Evolutionary conservation across 2,888 invertebrate species (phyloP).

Genomic region (Leptarthrus brevirostris): DNA sequence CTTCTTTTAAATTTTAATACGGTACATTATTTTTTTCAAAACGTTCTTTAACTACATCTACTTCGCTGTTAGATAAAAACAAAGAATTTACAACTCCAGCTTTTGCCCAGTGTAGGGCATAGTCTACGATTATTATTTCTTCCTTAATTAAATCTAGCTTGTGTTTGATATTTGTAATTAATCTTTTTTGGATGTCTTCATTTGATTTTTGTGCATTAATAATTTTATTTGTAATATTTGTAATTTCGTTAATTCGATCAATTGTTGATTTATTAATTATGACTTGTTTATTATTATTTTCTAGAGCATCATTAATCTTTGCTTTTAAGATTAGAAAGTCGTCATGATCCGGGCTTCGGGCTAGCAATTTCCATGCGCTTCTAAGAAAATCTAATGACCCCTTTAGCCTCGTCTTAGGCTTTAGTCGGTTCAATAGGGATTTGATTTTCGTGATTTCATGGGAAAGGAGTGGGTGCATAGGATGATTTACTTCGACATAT

Average conservation of each 20-base stretch:
- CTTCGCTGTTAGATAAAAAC: constrained; percentile 12
- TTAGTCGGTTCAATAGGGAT: constrained; percentile 16
- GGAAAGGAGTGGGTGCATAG: not conserved
- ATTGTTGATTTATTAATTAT: constrained; percentile 12
- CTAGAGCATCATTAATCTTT: constrained; percentile 29
- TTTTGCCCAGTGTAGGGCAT: constrained; percentile 1
- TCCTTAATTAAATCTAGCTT: constrained; percentile 15
- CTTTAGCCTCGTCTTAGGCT: not conserved
- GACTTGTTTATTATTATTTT: constrained; percentile 35
- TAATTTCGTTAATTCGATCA: constrained; percentile 16
- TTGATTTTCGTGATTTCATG: constrained; percentile 2
- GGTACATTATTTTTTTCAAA: constrained; percentile 37
- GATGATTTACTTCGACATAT: not conserved
- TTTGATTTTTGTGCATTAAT: not conserved
- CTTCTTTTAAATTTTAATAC: constrained; percentile 10
- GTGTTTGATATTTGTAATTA: not conserved
- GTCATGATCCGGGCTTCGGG: constrained; percentile 26
- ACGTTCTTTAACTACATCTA: constrained; percentile 1
- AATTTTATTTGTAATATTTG: constrained; percentile 4
- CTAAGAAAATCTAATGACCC: constrained; percentile 34
- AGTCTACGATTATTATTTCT: constrained; percentile 22
- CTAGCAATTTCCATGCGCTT: constrained; percentile 29
- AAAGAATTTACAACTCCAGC: constrained; percentile 9
- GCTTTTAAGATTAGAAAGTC: constrained; percentile 31
- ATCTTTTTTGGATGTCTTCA: not conserved